These are phyloP conservation scores for Galaxea fascicularis DNA, from an alignment of 92 coral and sea anemone species.

Conservation along the genomic window DNA sequence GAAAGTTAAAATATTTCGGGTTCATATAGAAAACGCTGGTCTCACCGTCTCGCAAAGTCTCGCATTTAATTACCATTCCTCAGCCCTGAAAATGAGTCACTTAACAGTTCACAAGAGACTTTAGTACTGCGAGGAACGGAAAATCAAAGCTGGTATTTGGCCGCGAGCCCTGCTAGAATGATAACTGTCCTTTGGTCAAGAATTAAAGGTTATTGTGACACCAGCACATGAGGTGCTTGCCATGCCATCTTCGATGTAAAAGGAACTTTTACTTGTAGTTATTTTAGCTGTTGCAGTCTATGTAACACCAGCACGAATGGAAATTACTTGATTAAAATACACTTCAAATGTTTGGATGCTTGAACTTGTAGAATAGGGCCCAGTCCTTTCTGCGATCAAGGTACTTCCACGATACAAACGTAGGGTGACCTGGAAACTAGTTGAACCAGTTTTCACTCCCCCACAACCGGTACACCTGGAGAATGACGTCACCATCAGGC, in stretches of 20 bases:
- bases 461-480: slow-evolving; percentile 4
- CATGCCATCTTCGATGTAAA: not conserved
- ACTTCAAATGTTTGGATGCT: slow-evolving; percentile 36
- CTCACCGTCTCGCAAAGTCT: too few relatives aligned
- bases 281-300: slow-evolving; percentile 46
- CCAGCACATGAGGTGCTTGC: slow-evolving; percentile 21
- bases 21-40: too few relatives aligned
- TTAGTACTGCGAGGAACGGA: not conserved
- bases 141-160: slow-evolving; percentile 29
- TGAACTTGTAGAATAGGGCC: slow-evolving; percentile 37
- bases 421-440: slow-evolving; percentile 26
- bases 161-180: not conserved
- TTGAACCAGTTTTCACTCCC: slow-evolving; percentile 13
- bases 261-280: not conserved
- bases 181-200: not conserved
- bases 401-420: slow-evolving; percentile 47
- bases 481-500: not conserved
- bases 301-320: slow-evolving; percentile 25
- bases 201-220: not conserved
- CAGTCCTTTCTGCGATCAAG: slow-evolving; percentile 46
- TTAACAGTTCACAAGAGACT: not conserved
- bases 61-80: too few relatives aligned
- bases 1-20: too few relatives aligned
- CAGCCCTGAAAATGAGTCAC: too few relatives aligned
- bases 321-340: slow-evolving; percentile 22